These are phyloP conservation scores for Saguinus imperator DNA, from an alignment of 2,113 vertebrate species.

Conservation along the genomic window DNA sequence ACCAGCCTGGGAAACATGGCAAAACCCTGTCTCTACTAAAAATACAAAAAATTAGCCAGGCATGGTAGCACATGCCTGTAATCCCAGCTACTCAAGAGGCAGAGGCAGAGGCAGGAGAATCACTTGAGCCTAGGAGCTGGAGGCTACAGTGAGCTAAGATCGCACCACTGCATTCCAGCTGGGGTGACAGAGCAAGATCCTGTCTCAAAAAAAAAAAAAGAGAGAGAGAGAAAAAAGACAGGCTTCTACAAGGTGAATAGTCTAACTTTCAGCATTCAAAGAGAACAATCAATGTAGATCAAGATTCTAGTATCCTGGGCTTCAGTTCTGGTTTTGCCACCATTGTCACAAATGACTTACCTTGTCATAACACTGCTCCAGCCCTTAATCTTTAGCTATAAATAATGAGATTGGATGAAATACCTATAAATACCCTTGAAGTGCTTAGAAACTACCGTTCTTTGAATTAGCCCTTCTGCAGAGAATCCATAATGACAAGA, in stretches of 20 bases:
- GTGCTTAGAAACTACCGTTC: background rate
- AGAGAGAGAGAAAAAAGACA: background rate
- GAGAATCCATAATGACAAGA: slow-evolving; percentile 14
- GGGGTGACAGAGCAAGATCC: too few species aligned
- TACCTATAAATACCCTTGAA: background rate
- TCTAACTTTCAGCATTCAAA: background rate
- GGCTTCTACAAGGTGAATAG: background rate
- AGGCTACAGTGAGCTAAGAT: too few species aligned
- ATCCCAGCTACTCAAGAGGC: too few species aligned
- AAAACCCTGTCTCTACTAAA: too few species aligned
- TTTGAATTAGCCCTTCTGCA: background rate
- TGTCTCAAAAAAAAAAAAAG: background rate
- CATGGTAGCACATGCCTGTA: too few species aligned
- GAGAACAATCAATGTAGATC: background rate
- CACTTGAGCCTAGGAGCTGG: too few species aligned
- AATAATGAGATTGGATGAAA: background rate
- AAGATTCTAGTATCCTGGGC: background rate
- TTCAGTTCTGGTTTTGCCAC: background rate
- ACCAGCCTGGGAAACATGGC: too few species aligned
- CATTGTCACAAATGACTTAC: background rate
- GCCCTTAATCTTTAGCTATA: background rate
- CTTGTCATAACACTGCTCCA: background rate
- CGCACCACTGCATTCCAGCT: too few species aligned
- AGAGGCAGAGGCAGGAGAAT: too few species aligned
- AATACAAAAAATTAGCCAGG: too few species aligned